phyloP scores from a whole-genome alignment of 64 coral and sea anemone species.

The Catalaphyllia jardinei region DNA sequence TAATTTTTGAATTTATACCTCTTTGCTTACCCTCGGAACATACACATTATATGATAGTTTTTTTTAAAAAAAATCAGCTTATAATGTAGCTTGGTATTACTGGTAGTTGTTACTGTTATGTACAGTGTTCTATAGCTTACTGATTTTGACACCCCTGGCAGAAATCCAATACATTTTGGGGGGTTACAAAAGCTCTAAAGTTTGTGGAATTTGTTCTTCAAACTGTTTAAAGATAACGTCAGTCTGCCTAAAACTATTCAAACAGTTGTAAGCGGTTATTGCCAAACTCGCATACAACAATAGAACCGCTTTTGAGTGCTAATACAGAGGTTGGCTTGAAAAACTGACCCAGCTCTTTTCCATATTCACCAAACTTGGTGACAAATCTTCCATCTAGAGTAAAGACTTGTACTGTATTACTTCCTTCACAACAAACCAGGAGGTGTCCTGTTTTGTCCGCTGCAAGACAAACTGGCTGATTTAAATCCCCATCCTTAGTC shows the following conservation, averaged over 20 bases:
- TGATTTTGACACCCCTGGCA: too few relatives aligned
- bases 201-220: background rate
- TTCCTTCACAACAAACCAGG: background rate
- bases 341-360: constrained; percentile 11
- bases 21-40: too few relatives aligned
- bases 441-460: constrained; percentile 35
- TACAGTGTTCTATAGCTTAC: too few relatives aligned
- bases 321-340: background rate
- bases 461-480: constrained; percentile 24
- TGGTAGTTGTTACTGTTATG: too few relatives aligned
- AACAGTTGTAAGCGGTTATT: constrained; percentile 18
- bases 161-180: too few relatives aligned
- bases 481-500: background rate
- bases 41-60: too few relatives aligned
- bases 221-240: background rate
- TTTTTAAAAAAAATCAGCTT: too few relatives aligned
- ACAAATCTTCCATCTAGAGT: constrained; percentile 26
- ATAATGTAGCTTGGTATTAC: too few relatives aligned
- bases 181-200: background rate
- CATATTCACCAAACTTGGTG: constrained; percentile 13
- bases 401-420: constrained; percentile 5
- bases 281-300: constrained; percentile 18
- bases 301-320: constrained; percentile 3
- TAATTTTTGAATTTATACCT: too few relatives aligned
- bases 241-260: background rate